Evolutionary conservation across 2,113 vertebrate genomes (phyloP), one percentile per base, ranked within the genome.

Genomic region (Otus sunia): DNA sequence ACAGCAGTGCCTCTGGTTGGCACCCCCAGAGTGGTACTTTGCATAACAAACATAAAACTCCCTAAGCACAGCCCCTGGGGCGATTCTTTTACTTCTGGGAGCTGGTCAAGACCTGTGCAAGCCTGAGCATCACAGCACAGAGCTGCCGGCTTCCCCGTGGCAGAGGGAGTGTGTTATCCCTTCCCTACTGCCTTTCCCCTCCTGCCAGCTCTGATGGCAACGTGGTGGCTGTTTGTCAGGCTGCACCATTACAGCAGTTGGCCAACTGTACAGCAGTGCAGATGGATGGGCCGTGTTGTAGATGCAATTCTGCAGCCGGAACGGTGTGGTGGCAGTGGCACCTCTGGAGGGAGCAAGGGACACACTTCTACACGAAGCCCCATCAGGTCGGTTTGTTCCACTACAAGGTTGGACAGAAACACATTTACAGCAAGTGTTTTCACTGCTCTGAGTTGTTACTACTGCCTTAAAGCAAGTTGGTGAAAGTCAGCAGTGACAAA

Each of bases 261-360:
- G 37, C 11, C 59, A 14, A 5, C 39, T 1, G 29, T 2, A 12
- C 2, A 1, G 66, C 2, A 1, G 25, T 11, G 59, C 21, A 8
- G 41, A 30, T 0, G 9, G 39, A 30, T 0, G 9, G 39, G 41
- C 49, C 47, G 3, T 2, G 20, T 15, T 56, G 14, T 41, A n/a
- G 32, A 3, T 12, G 67, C 26, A 16, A 6, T 22, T 36, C 58
- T 37, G 58, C 50, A 23, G 43, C 73, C 37, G 73, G 39, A 30
- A 47, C 2, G 7, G 15, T 36, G 55, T 21, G 56, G 32, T 2
- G 9, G 47, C 9, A 34, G 34, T 2, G 41, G 30, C 49, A 60
- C n/a, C 10, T 12, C 8, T 22, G 63, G n/a, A 43, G 50, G 1
- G 11, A 53, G 20, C 52, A 41, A 50, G 68, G 58, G n/a, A 64